Conservation (phyloP, 2,888 invertebrate species). For the Holacanthella duospinosa region DNA sequence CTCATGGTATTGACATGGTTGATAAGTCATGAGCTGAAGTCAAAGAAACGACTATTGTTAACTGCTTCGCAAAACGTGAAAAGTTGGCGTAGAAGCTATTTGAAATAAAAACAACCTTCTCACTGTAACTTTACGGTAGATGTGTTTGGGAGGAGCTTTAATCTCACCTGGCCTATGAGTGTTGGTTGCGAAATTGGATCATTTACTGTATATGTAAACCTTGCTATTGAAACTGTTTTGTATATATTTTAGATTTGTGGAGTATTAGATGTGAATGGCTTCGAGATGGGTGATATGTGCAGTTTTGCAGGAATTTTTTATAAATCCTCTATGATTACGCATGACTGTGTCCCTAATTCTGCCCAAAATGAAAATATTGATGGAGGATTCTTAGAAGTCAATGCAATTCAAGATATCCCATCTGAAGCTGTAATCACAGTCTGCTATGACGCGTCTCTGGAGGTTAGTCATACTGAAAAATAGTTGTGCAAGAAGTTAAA, state of each 20-base stretch:
- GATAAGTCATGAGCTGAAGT: no score
- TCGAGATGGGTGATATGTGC: conserved; percentile 33
- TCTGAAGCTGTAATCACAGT: conserved; percentile 26
- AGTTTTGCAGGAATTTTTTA: conserved; percentile 30
- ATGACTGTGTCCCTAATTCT: conserved; percentile 34
- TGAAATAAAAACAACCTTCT: no score
- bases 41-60: no score
- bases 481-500: background rate
- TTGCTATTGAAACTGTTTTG: background rate
- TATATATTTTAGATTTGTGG: conserved; percentile 28
- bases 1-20: no score
- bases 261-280: conserved; percentile 34
- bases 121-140: no score
- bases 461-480: conserved; percentile 22
- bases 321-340: conserved; percentile 31
- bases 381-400: conserved; percentile 30
- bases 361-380: conserved; percentile 31
- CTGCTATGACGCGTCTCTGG: conserved; percentile 31
- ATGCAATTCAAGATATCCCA: conserved; percentile 33
- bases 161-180: no score
- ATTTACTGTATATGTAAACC: no score
- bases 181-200: no score
- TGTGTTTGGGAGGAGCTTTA: no score
- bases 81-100: no score
- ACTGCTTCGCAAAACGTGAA: no score